These are phyloP conservation scores for Achlya flavicornis DNA, from an alignment of 2,888 invertebrate species.

Conservation along the genomic window DNA sequence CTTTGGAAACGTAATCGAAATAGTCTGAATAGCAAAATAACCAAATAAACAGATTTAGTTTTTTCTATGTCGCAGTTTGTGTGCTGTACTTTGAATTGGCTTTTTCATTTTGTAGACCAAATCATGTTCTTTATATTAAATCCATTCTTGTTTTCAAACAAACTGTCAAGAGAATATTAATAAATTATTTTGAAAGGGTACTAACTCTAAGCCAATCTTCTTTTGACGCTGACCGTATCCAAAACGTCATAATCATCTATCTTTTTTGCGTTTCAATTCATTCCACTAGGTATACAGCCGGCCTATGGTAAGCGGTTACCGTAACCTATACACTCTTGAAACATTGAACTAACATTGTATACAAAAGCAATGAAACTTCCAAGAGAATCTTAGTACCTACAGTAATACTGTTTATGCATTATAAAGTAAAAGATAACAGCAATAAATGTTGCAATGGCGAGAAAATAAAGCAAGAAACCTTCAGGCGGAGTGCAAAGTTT, in stretches of 20 bases:
- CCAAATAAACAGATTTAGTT: background rate
- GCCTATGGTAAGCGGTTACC: no score
- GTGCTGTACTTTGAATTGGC: background rate
- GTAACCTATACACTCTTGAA: no score
- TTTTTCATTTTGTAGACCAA: background rate
- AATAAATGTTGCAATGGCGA: slow-evolving; percentile 43
- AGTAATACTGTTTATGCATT: slow-evolving; percentile 41
- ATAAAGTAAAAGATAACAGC: slow-evolving; percentile 40
- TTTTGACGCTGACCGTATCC: no score
- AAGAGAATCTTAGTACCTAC: no score
- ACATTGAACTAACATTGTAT: no score
- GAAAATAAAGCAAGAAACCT: slow-evolving; percentile 54
- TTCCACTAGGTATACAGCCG: no score
- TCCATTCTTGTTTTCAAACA: background rate
- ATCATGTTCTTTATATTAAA: background rate
- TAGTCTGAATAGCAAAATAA: background rate
- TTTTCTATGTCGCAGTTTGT: background rate
- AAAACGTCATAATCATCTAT: no score
- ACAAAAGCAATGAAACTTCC: no score
- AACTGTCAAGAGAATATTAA: no score
- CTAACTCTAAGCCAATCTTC: no score
- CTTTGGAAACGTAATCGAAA: slow-evolving; percentile 6
- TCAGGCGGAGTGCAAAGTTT: slow-evolving; percentile 55
- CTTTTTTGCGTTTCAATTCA: no score
- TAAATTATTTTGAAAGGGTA: no score